Evolutionary conservation across 2,797 vertebrate species (phyloP), one percentile per base, ranked within the genome.

Genomic region (Spatula clypeata): DNA sequence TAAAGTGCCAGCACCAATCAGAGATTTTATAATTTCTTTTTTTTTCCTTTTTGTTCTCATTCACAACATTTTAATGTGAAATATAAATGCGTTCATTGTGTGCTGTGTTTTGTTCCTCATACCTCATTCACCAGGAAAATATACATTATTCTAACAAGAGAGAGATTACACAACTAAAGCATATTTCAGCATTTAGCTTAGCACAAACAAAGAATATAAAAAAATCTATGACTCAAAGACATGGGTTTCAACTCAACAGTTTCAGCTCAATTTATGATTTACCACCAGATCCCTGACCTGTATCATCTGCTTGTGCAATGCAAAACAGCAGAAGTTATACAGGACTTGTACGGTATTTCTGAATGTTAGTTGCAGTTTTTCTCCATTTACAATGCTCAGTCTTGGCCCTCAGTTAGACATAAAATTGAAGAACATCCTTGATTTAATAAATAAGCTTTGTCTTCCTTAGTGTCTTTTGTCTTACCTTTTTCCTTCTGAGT

Each of bases 251-350:
- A 47, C 45, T 47, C 21, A 47, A 47, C 21, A 71, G 18, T 31
- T 86, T 83, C 91, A 58, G 67, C 42, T 93, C 69, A 87, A 72
- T 69, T 64, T 96, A 49, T 62, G 54, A 87, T 75, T 74, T 90
- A 70, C 44, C 44, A 71, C 38, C 24, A 64, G 42, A 90, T 64
- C 14, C 36, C 21, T 82, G 42, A 93, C 51, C 61, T 82, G 2
- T 45, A 53, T 72, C 61, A 72, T 51, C 69, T 82, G n/a, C 6
- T 36, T 91, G 77, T 81, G 17, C 49, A 65, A 3, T 70, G 58
- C 66, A 55, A 81, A 90, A 85, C 76, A 2, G 0, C 54, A 38
- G 21, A 62, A 36, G 27, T 69, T 8, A 40, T 49, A 23, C 2
- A 20, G n/a, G 29, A 61, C 24, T 65, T 65, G 13, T 49, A 27